phyloP scores from a whole-genome alignment of 1,140 invertebrate species.

The Zeugodacus cucurbitae region DNA sequence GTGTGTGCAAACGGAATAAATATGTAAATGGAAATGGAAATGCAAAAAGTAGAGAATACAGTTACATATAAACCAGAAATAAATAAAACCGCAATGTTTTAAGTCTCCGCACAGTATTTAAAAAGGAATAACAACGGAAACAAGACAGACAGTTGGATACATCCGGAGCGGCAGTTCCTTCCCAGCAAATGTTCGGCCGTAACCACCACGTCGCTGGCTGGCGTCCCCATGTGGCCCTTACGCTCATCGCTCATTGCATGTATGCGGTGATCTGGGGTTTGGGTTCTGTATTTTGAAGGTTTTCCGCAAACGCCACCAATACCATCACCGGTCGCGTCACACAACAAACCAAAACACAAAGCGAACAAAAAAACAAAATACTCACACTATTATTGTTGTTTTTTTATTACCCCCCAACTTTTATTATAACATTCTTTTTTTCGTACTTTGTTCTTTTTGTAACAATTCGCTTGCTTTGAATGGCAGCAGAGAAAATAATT shows the following conservation, averaged over 20 bases:
- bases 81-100: background rate
- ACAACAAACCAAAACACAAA: background rate
- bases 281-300: background rate
- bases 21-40: too few relatives aligned
- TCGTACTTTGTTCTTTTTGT: background rate
- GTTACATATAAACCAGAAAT: background rate
- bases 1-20: too few relatives aligned
- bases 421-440: background rate
- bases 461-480: background rate
- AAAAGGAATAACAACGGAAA: conserved; percentile 12
- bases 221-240: background rate
- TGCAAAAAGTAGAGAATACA: background rate
- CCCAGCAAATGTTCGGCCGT: background rate
- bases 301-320: background rate
- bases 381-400: background rate
- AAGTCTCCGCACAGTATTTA: conserved; percentile 1
- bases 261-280: background rate
- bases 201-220: background rate
- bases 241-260: background rate
- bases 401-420: background rate
- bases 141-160: conserved; percentile 23
- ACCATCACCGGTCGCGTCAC: background rate
- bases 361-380: too few relatives aligned
- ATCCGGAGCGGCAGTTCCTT: background rate
- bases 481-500: background rate